These are phyloP conservation scores for Athene cunicularia DNA, from an alignment of 2,113 vertebrate genomes.

Conservation along the genomic window DNA sequence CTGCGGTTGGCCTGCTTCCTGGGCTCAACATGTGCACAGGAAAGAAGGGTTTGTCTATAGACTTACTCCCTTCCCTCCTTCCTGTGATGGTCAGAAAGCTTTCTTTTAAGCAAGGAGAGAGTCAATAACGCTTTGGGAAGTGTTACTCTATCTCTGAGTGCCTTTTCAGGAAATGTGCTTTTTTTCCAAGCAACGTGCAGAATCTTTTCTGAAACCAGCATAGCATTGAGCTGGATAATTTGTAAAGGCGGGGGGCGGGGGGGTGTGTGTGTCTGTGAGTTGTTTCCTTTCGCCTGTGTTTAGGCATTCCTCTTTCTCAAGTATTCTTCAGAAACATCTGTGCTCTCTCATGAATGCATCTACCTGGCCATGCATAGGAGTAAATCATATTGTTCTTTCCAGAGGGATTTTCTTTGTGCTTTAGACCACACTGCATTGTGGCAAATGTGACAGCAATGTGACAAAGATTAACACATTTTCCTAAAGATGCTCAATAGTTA, in stretches of 20 bases:
- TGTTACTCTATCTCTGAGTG: neutral
- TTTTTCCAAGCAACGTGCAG: neutral
- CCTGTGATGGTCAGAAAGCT: neutral
- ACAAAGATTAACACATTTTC: neutral
- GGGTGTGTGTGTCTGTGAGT: no score
- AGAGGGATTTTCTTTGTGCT: neutral
- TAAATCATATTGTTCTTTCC: neutral
- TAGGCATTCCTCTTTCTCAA: neutral
- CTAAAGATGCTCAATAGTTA: neutral
- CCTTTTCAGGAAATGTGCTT: neutral
- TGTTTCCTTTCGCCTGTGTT: neutral
- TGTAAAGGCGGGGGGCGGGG: neutral
- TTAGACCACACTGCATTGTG: neutral
- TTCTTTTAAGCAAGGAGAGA: neutral
- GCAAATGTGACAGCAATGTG: neutral
- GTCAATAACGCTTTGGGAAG: neutral
- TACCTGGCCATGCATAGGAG: neutral
- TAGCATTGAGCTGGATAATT: neutral
- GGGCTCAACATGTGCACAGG: neutral
- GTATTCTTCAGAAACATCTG: neutral
- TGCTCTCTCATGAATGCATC: neutral
- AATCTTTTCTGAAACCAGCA: neutral
- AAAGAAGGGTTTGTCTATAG: neutral
- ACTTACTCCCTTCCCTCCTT: neutral
- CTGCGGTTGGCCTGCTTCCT: neutral